These are phyloP conservation scores for Bolinopsis microptera DNA, from an alignment of 37 sponge, comb jelly and placozoan genomes.

Conservation along the genomic window DNA sequence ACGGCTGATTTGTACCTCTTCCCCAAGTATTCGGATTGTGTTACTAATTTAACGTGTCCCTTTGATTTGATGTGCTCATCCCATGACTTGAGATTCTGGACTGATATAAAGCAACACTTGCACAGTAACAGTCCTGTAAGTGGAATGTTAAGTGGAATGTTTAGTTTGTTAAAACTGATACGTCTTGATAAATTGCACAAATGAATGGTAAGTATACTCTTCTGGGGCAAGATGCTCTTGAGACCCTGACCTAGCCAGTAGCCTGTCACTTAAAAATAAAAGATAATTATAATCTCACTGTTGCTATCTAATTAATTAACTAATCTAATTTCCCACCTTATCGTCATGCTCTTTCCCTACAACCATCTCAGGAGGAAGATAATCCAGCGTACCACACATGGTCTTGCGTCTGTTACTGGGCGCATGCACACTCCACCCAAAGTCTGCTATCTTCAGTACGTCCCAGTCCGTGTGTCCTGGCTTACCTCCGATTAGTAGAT, in stretches of 20 bases:
- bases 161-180: no score
- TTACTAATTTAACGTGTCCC: not conserved
- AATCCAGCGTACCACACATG: conserved; percentile 97
- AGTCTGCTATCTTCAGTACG: conserved; percentile 95
- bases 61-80: not conserved
- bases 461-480: conserved; percentile 71
- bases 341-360: conserved; percentile 87
- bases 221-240: no score
- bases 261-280: no score
- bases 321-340: no score
- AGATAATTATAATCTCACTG: no score
- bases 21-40: not conserved
- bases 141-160: no score
- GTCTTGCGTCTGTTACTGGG: conserved; percentile 81
- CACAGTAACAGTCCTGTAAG: conserved; percentile 19
- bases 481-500: conserved; percentile 82
- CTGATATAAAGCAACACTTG: not conserved
- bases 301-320: no score
- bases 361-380: conserved; percentile 98
- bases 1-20: no score
- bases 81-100: not conserved
- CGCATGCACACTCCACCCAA: conserved; percentile 99
- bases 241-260: no score
- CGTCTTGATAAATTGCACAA: no score
- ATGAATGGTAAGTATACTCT: no score